These are phyloP conservation scores for Geococcyx californianus DNA, from an alignment of 2,113 vertebrate species.

Conservation along the genomic window DNA sequence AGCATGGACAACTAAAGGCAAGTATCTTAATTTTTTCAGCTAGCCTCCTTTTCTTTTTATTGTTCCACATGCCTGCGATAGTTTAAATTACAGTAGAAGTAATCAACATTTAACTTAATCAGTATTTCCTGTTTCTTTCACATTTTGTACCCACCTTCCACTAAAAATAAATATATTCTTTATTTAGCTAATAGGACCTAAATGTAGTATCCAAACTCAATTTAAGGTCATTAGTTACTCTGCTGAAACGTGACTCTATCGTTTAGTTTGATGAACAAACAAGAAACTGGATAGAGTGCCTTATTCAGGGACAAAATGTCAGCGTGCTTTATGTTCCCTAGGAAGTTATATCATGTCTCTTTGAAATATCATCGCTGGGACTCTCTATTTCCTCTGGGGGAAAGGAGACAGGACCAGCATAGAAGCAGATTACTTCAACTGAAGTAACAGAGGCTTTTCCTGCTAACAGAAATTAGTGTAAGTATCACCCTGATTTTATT, in stretches of 20 bases:
- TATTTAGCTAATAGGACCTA: conserved; percentile 11
- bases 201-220: not conserved
- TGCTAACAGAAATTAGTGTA: not conserved
- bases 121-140: conserved; percentile 32
- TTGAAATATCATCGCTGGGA: conserved; percentile 12
- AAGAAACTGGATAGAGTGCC: not conserved
- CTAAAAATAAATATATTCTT: conserved; percentile 23
- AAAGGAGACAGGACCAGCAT: not conserved
- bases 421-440: conserved; percentile 19
- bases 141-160: conserved; percentile 14
- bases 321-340: not conserved
- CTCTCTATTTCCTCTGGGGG: not conserved
- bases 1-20: not conserved
- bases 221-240: not conserved
- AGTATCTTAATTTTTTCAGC: not conserved
- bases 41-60: not conserved
- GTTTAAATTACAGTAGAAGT: conserved; percentile 6
- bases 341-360: conserved; percentile 8
- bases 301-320: not conserved
- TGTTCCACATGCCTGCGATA: not conserved
- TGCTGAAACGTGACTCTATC: not conserved
- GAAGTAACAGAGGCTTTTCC: conserved; percentile 21
- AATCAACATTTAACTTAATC: conserved; percentile 33
- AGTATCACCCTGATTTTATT: conserved; percentile 40
- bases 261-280: not conserved